Base-by-base conservation (phyloP, 2,888 invertebrate species). In the Buathra laborator region DNA sequence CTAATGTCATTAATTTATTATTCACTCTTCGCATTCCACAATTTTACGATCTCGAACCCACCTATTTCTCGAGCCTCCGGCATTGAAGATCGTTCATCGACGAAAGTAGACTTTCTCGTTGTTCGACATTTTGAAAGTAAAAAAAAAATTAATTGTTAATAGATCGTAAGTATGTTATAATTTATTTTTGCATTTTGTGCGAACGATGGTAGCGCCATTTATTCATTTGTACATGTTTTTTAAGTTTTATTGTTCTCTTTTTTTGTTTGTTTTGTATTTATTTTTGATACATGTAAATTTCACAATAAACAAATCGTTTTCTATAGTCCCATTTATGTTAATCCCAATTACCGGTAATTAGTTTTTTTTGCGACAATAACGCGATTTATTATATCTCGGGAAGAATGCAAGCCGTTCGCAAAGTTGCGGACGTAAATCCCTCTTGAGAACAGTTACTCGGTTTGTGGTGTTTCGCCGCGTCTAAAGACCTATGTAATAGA, bases 401-500 rank as follows among this genome's bases (percentile, higher is more conserved):
- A 62, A 62, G 64, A 44, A 67, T 53, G 37, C 43, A 67, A 44
- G 44, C 48, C 19, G 29, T 29, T 66, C 29, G 56, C 32, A 71
- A 68, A 43, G 29, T 62, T 70, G 75, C 72, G 64, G 66, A 53
- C 68, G 32, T 43, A 59, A 12, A 14, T 12, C 37, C 44, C 48
- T 44, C 80, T 53, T 44, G 72, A 56, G 70, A 80, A 85, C 85
- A 85, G 85, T 85, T 85, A 85, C 68, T 80, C 72, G 16, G 44
- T 80, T 37, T 66, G 78, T 75, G 78, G 82, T 59, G 32, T 51
- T 75, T 59, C 16, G 70, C 51, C 43, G 5, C 10, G 32, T 46
- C 75, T 71, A 19, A 76, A 85, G 62, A 74, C 19, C 53, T 24
- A 48, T 68, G 76, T 68, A 68, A 83, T 76, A 68, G 68, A 80